phyloP scores from a whole-genome alignment of 1,140 invertebrate genomes.

The Nilaparvata lugens region DNA sequence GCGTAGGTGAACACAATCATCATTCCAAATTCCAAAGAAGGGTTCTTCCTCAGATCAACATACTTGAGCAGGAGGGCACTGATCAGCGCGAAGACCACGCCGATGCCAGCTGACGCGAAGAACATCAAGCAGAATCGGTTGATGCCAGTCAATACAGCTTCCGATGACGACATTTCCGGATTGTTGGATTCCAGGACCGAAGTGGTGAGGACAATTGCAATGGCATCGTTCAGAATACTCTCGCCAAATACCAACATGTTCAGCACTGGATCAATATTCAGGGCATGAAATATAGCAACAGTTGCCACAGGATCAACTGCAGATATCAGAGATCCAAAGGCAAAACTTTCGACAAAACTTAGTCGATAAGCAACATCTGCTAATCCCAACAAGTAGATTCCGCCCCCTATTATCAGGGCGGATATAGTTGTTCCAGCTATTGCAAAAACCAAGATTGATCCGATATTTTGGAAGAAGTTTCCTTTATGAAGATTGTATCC shows the following conservation, averaged over 20 bases:
- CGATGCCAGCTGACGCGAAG: conserved; percentile 94
- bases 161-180: conserved; percentile 58
- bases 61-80: conserved; percentile 93
- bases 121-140: conserved; percentile 95
- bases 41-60: conserved; percentile 93
- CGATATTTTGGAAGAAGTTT: conserved; percentile 98
- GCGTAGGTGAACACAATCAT: conserved; percentile 98
- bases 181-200: conserved; percentile 71
- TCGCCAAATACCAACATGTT: conserved; percentile 99
- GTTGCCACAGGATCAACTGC: conserved; percentile 98
- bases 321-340: conserved; percentile 96
- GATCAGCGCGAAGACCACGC: conserved; percentile 88
- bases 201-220: conserved; percentile 93
- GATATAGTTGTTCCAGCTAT: conserved; percentile 95
- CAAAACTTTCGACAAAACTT: conserved; percentile 94
- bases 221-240: conserved; percentile 96
- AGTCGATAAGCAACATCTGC: conserved; percentile 83
- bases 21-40: conserved; percentile 95
- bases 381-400: conserved; percentile 87
- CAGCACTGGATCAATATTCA: conserved; percentile 89
- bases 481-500: conserved; percentile 98
- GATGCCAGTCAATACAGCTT: conserved; percentile 82
- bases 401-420: conserved; percentile 86
- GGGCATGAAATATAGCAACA: conserved; percentile 94
- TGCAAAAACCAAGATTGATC: conserved; percentile 89